Evolutionary conservation across 1,140 invertebrate genomes (phyloP).

Genomic region (Hormaphis cornu): DNA sequence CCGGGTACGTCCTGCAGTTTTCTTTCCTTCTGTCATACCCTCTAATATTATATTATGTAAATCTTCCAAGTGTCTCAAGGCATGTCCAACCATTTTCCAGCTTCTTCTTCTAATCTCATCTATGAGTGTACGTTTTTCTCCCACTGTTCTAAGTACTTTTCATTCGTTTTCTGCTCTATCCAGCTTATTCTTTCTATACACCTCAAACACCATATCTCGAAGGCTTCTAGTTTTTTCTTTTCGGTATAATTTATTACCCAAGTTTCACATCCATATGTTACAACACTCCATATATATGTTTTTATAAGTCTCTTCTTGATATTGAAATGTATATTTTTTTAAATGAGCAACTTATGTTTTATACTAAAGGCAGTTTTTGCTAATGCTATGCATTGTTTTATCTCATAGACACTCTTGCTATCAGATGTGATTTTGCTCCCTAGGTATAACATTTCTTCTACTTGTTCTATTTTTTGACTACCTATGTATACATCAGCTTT

Average conservation of each 20-base stretch:
- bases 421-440: background rate
- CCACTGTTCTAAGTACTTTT: background rate
- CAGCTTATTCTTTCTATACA: background rate
- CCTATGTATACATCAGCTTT: background rate
- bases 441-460: background rate
- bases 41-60: no score
- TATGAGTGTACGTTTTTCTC: no score
- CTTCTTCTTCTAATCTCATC: no score
- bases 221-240: no score
- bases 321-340: background rate
- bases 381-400: no score
- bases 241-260: no score
- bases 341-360: no score
- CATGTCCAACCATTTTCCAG: background rate
- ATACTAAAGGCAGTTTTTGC: no score
- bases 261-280: no score
- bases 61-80: background rate
- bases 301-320: no score
- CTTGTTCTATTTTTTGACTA: background rate
- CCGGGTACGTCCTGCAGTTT: background rate
- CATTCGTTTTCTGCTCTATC: background rate
- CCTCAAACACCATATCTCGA: background rate
- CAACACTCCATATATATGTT: no score
- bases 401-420: background rate
- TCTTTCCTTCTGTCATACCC: background rate